Evolutionary conservation across 2,888 invertebrate genomes (phyloP), one percentile per base, ranked within the genome.

Genomic region (Lepas anatifera): DNA sequence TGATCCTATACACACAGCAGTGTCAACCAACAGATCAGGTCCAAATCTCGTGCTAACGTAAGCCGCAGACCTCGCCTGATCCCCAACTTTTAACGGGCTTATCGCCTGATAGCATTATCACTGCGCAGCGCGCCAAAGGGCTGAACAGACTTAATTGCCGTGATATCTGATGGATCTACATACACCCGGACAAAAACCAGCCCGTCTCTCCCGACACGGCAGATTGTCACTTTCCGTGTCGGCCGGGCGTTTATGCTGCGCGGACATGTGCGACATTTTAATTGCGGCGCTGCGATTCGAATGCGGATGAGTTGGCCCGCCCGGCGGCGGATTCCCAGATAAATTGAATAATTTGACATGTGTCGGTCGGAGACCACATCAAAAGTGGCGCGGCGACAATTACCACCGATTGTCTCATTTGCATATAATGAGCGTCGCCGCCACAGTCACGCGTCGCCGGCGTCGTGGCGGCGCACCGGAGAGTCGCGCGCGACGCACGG

Each of bases 271-370:
- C 35, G 58, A 58, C 35, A 22, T 22, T 58, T 58, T 58, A 58
- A 58, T 58, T 58, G 58, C 6, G 58, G 7, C 22, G 35, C 6
- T 35, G 35, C 25, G 35, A 58, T 58, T 58, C 35, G 58, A 58
- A 58, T 58, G 35, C 58, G 35, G 18, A 13, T n/a, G n/a, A n/a
- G n/a, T n/a, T n/a, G n/a, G n/a, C n/a, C n/a, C 32, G 13, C 32
- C 58, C 35, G 22, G 22, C 32, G 58, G 35, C 32, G 11, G 22
- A n/a, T 35, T 58, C 32, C 3, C 22, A 58, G 35, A 58, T 58
- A 58, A 58, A 58, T 58, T 58, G 58, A 58, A 58, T 58, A 58
- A 58, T 58, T 58, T 58, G 58, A 58, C 58, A 58, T 32, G 16
- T 58, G 58, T 58, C 58, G 18, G 32, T 35, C 22, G 32, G 22